These are phyloP conservation scores for Clarias gariepinus DNA, from an alignment of 2,113 vertebrate species.

Conservation along the genomic window DNA sequence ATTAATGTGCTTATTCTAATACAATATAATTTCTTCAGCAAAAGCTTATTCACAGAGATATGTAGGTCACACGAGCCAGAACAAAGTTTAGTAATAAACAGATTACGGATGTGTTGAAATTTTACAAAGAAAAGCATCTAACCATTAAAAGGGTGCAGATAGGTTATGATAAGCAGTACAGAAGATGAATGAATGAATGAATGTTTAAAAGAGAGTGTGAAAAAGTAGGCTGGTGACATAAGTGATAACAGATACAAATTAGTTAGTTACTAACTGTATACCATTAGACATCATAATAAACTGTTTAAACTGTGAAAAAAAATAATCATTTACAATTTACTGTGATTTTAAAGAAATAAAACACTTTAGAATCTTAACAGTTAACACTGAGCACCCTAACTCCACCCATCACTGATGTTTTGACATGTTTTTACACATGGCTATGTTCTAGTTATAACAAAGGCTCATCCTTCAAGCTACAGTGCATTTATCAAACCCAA, in stretches of 20 bases:
- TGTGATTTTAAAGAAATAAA: neutral
- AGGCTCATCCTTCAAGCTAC: conserved; percentile 46
- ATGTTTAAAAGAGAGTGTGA: neutral
- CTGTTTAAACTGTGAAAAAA: neutral
- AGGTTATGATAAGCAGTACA: too few species aligned
- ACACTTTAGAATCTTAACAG: neutral
- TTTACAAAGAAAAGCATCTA: neutral
- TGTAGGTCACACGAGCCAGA: neutral
- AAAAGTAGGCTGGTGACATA: neutral
- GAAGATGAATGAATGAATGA: too few species aligned
- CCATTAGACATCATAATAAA: neutral
- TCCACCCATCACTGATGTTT: neutral
- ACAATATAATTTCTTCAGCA: neutral
- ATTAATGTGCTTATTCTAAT: neutral
- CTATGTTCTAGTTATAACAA: neutral
- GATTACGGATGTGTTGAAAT: neutral
- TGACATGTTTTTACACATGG: neutral
- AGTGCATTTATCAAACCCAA: too few species aligned
- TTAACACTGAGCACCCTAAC: neutral
- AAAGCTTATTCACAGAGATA: neutral
- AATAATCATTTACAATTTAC: neutral
- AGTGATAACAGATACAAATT: neutral
- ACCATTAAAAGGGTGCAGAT: neutral
- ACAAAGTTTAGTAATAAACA: neutral
- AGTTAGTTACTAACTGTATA: neutral